Percentiles rank a stretch among this genome's conserved stretches.
phyloP scores from a whole-genome alignment of 1,140 invertebrate genomes.

The Drepana arcuata region DNA sequence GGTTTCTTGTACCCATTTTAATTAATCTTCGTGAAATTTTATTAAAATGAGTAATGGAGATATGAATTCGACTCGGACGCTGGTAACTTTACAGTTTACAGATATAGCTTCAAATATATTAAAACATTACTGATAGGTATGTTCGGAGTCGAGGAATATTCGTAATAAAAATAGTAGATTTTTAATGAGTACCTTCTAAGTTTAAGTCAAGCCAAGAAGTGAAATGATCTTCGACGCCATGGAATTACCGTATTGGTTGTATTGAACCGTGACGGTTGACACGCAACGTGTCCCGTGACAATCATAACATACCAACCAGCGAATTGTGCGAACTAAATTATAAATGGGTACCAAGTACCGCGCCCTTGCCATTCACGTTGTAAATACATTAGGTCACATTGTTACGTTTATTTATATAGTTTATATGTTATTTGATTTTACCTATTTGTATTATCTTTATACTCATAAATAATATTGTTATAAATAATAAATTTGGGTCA shows the following conservation, averaged over 20 bases:
- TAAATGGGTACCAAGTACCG: constrained; percentile 56
- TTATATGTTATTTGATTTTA: constrained; percentile 53
- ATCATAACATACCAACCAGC: too few species aligned
- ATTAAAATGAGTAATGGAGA: constrained; percentile 6
- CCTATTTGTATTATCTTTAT: constrained; percentile 56
- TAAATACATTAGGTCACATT: constrained; percentile 55
- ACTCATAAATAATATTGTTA: constrained; percentile 54
- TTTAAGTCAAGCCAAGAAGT: too few species aligned
- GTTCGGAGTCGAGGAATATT: constrained; percentile 21
- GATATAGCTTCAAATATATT: constrained; percentile 41
- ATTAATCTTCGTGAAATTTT: constrained; percentile 20
- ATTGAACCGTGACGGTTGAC: too few species aligned
- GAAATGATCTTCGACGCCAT: too few species aligned
- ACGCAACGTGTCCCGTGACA: too few species aligned
- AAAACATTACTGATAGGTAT: constrained; percentile 39
- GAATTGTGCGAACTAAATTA: too few species aligned
- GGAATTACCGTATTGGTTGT: too few species aligned
- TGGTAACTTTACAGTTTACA: constrained; percentile 20
- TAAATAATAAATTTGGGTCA: constrained; percentile 47
- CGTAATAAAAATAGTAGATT: constrained; percentile 43
- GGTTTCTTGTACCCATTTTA: constrained; percentile 61
- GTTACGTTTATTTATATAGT: constrained; percentile 21
- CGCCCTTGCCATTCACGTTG: too few species aligned
- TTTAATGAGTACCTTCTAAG: constrained; percentile 34
- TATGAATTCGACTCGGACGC: too few species aligned